Conservation (phyloP, 2,113 vertebrate species). For the Percopsis transmontana region DNA sequence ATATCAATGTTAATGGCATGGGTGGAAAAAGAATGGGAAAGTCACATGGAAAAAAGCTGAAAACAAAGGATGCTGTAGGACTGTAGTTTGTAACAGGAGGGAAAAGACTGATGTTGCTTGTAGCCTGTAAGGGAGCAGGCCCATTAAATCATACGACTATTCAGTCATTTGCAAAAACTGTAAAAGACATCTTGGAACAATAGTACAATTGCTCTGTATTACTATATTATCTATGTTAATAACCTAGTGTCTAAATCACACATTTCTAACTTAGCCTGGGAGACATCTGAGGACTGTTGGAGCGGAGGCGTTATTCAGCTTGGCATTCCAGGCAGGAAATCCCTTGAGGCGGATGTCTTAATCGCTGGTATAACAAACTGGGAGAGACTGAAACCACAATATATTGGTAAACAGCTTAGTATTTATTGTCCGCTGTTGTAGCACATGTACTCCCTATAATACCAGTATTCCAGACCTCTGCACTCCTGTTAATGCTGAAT, state of each 20-base stretch:
- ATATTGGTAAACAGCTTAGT: neutral
- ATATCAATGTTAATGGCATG: no score
- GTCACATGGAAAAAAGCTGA: neutral
- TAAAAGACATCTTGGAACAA: neutral
- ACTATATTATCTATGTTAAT: no score
- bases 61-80: neutral
- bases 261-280: neutral
- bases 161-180: no score
- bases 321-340: neutral
- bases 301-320: neutral
- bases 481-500: no score
- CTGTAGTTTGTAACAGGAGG: neutral
- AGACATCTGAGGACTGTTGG: neutral
- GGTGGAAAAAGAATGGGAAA: neutral
- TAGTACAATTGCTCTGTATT: no score
- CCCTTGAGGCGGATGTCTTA: neutral
- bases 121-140: neutral
- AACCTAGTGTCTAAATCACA: neutral
- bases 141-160: no score
- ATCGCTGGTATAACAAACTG: neutral
- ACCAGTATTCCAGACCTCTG: no score
- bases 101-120: neutral
- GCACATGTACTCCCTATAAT: no score
- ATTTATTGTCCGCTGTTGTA: no score
- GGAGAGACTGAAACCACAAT: neutral